A percentile compares a stretch with the other conserved stretches of the same genome.
phyloP scores from a whole-genome alignment of 1,140 invertebrate species.

The Polypedilum vanderplanki region DNA sequence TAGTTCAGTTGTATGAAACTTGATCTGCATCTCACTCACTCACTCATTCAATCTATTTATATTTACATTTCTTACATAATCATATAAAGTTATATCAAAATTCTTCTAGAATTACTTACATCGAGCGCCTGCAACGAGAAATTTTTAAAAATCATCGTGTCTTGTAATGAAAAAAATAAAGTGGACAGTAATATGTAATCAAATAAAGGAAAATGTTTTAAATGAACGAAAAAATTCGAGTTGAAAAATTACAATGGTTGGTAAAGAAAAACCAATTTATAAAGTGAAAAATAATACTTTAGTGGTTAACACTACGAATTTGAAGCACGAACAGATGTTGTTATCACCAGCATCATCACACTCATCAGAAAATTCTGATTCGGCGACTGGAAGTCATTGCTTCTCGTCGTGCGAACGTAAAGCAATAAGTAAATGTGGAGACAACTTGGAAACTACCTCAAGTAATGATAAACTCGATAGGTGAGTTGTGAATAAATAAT shows the following conservation, averaged over 20 bases:
- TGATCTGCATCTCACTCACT: too few relatives aligned
- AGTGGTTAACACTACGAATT: background rate
- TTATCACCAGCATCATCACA: slow-evolving; percentile 12
- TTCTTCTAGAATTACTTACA: too few relatives aligned
- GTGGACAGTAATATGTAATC: background rate
- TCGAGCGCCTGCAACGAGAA: too few relatives aligned
- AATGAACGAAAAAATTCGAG: background rate
- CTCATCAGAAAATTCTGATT: background rate
- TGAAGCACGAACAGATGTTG: background rate
- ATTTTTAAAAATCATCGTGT: too few relatives aligned
- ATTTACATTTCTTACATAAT: too few relatives aligned
- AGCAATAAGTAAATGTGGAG: slow-evolving; percentile 15
- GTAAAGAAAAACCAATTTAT: background rate
- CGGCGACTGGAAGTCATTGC: background rate
- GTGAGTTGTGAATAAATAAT: background rate
- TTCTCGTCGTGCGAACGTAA: background rate
- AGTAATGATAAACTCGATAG: slow-evolving; percentile 4
- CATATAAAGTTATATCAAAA: too few relatives aligned
- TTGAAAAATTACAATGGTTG: slow-evolving; percentile 15
- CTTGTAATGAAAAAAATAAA: background rate
- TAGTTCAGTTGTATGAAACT: too few relatives aligned
- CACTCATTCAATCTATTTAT: too few relatives aligned
- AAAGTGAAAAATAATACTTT: slow-evolving; percentile 3
- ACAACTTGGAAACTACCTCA: background rate
- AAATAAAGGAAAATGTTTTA: background rate